A percentile compares a stretch with the other conserved stretches of the same genome.
phyloP scores from a whole-genome alignment of 2,888 invertebrate genomes.

The Neoscelio sp. region DNA sequence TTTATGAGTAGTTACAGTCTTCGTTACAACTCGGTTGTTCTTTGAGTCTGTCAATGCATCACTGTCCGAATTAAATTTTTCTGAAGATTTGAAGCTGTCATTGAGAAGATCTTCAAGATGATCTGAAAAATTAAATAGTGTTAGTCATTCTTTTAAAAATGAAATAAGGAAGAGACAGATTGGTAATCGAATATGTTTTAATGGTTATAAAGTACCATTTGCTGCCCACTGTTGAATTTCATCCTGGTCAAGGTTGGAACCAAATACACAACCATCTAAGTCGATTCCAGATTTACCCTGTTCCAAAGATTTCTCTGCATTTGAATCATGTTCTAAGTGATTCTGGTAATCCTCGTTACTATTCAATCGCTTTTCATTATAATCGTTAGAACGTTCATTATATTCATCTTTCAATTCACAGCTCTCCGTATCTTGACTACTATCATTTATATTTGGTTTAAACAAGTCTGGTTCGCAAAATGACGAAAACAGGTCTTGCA shows the following conservation, averaged over 20 bases:
- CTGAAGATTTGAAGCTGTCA: background rate
- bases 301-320: too few species aligned
- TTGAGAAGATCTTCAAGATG: too few species aligned
- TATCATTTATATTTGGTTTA: background rate
- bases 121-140: too few species aligned
- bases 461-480: slow-evolving; percentile 36
- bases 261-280: too few species aligned
- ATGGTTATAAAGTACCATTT: too few species aligned
- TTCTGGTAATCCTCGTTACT: background rate
- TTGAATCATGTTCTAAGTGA: too few species aligned
- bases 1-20: slow-evolving; percentile 28
- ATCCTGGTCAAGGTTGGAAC: too few species aligned
- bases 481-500: slow-evolving; percentile 53
- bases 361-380: background rate
- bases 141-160: too few species aligned
- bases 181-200: too few species aligned
- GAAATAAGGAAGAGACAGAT: too few species aligned
- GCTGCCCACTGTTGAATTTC: too few species aligned
- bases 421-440: background rate
- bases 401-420: background rate
- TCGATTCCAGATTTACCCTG: too few species aligned
- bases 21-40: slow-evolving; percentile 9
- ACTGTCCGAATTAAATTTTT: slow-evolving; percentile 9
- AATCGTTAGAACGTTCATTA: background rate
- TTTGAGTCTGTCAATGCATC: background rate